Base-by-base conservation (phyloP, 2,888 invertebrate species). In the Drosophila nigricruria region DNA sequence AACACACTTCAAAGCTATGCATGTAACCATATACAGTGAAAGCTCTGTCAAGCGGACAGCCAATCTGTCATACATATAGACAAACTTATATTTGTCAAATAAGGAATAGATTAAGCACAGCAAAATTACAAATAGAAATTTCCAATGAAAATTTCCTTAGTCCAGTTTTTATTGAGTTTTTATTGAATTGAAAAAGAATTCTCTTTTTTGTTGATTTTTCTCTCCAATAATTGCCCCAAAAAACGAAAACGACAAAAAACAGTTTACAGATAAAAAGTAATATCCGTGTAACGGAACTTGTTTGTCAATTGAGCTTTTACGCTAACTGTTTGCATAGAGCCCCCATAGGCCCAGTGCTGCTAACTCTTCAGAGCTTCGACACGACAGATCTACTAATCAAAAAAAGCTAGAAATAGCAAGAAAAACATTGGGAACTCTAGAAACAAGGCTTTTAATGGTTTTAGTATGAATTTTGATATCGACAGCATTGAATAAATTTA, bases 1-100 rank as follows among this genome's bases (percentile, higher is more conserved):
- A n/a, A n/a, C n/a, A n/a, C n/a, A n/a, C 53, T 45, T 57, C 42
- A 57, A 57, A 42, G 53, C 53, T 27, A 27, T 25, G 36, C 30
- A 34, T 52, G 23, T 23, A 23, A 20, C 16, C 27, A 32, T 38
- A 42, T 42, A 42, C 56, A 32, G 56, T 42, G 20, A 56, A 56
- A 42, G 56, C 42, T 56, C 42, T 16, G 5, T 4, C 23, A 5
- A 42, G 30, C 40, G 54, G 5, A 30, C n/a, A 27, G 4, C 14
- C 5, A 25, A 27, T 18, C 2, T 20, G 8, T 0, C 36, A 27
- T 14, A 30, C 8, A 30, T 30, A 30, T 30, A 30, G 2, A 30
- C 2, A 30, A 0, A 30, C 10, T 10, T 0, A 30, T 30, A 14
- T 5, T 14, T 54, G 14, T 25, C 10, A 25, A 27, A 27, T 12